Evolutionary conservation across 2,113 vertebrate species (phyloP), one percentile per base, ranked within the genome.

Genomic region (Fulmarus glacialis): DNA sequence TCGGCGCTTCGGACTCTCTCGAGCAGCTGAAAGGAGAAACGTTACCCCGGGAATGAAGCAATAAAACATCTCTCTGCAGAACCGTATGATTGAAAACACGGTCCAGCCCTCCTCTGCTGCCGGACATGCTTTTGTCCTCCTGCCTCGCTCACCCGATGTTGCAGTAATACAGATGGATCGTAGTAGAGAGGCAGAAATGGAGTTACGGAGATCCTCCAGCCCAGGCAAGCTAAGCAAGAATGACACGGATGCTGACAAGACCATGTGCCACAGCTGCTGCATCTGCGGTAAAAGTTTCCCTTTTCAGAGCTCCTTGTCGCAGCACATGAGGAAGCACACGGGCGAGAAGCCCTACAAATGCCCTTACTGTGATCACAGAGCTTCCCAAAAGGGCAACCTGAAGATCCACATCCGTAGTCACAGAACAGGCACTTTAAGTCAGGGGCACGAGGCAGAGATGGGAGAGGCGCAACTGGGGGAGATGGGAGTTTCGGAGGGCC

Each of bases 351-450:
- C 99, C n/a, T 99, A 99, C 97, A 99, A 99, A 97, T 99, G 99
- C 81, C 99, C 99, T 87, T 99, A 99, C 97, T 99, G 99, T 6
- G 99, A 99, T 95, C 99, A 99, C 97, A 98, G 99, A 93, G 99
- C 99, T 32, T 99, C 99, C 60, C 99, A 99, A 96, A 99, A 99
- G 97, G 99, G 99, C 89, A 99, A 99, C 97, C 98, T 99, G 74
- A 99, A 99, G 97, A 99, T 99, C 68, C 99, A 99, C 97, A 99
- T 99, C 85, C 99, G 99, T 68, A 99, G 99, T 97, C 99, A 99
- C 97, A 99, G 99, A 84, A 98, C 99, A 34, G 99, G 99, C 81
- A 99, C 99, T 26, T 98, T 99, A 92, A 98, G 98, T 82, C 99
- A 99, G 94, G 99, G 98, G 30, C 98, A 98, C 0, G 99, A 99